Base-by-base conservation (phyloP, 2,797 vertebrate species). In the Taenioides sp. region DNA sequence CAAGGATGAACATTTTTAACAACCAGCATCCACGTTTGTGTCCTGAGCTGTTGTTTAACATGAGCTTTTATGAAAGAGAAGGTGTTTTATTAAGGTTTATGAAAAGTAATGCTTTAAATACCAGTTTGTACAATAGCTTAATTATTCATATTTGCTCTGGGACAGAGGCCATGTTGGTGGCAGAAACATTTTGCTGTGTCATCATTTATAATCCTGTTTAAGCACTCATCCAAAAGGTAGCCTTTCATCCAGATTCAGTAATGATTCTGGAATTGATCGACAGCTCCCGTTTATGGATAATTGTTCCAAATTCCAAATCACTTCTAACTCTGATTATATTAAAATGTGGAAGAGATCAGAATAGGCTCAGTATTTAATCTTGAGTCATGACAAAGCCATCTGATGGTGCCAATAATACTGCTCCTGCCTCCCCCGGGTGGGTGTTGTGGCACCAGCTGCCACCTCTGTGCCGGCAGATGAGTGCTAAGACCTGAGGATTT, bases 401-500 rank as follows among this genome's bases (percentile, higher is more conserved):
- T 71, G 58, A 49, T 79, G 66, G 50, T 75, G 76, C 40, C 67
- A 50, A 23, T 25, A 50, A 65, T 69, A 67, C 67, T 68, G 75
- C 61, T 70, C 67, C 28, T 43, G 23, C 67, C 69, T 81, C 68
- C 72, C 71, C 61, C 71, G 73, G 75, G 69, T 71, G 43, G 72
- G 81, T 27, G 55, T 11, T 27, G 60, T 68, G 63, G 17, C n/a
- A 73, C 62, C 84, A 85, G 79, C 72, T 84, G 78, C 72, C 66
- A 63, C 55, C 67, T 74, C 78, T 60, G 73, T 63, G 60, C 62
- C 27, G 31, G 65, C 83, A 82, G 79, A 86, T 75, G 78, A 68
- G 67, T 69, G 63, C 61, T 37, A 25, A 73, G 67, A 81, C 74
- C 74, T 14, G 72, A 67, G n/a, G 71, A 79, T 75, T 34, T 65